Conservation (phyloP, 2,797 vertebrate species). For the Melopsittacus undulatus region DNA sequence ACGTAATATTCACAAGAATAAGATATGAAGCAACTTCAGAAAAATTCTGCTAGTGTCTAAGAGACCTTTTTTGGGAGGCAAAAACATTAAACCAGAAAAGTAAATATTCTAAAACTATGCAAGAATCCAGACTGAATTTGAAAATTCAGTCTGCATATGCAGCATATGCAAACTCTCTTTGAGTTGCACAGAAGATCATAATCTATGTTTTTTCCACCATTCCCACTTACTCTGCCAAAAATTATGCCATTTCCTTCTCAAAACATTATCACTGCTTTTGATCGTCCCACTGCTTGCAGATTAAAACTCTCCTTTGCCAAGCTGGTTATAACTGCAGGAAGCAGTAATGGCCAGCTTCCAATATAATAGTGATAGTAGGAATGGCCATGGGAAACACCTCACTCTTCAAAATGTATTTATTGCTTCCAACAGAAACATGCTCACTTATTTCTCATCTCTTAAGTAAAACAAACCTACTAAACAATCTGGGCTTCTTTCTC, state of each 20-base stretch:
- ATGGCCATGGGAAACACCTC: neutral
- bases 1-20: neutral
- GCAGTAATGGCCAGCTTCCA: neutral
- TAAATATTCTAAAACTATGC: neutral
- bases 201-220: conserved; percentile 15
- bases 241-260: conserved; percentile 54
- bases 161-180: neutral
- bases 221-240: conserved; percentile 30
- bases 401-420: neutral
- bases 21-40: neutral
- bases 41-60: neutral
- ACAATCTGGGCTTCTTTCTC: neutral
- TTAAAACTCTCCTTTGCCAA: conserved; percentile 14
- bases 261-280: conserved; percentile 54
- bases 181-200: neutral
- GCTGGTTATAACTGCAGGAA: conserved; percentile 5
- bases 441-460: neutral
- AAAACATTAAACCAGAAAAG: neutral
- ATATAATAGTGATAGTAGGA: neutral
- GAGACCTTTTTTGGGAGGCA: neutral
- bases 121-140: neutral
- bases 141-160: neutral
- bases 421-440: neutral
- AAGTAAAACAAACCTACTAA: neutral
- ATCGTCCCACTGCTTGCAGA: conserved; percentile 20